Base-by-base conservation (phyloP, 2,113 vertebrate genomes). In the Pimephales promelas region DNA sequence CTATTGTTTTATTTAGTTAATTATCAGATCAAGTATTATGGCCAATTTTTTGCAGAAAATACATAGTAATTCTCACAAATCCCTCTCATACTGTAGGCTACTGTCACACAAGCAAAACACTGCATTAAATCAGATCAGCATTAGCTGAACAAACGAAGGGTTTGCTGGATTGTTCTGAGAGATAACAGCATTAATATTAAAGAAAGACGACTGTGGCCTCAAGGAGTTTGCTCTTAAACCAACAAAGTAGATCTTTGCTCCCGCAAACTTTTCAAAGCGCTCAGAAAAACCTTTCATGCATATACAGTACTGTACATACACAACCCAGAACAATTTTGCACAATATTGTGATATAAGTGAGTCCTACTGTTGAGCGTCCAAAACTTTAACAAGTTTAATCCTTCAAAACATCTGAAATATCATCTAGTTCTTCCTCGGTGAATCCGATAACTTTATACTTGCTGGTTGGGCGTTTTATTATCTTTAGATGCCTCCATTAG, bases 141-240 rank as follows among this genome's bases (percentile, higher is more conserved):
- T 24, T 45, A 79, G 5, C 8, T 2, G 40, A 79, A 49, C 18
- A 66, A 26, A 64, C 31, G 57, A 79, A 8, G 7, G 22, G 34
- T 61, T 43, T 61, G 59, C 36, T 79, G 59, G 59, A 49, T 66
- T 79, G 40, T 79, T 64, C 77, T 79, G 2, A 31, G 26, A 34
- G 24, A 66, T 66, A 79, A 47, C 43, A 13, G 24, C 40, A 64
- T 47, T 49, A 79, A 20, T 49, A 66, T 47, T 20, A 66, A 66
- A 79, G 14, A 20, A 11, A 26, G 14, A 18, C 3, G 1, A 31
- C 52, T 40, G 3, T 36, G 62, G 36, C 59, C 20, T n/a, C 6
- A 24, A 31, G 28, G 40, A 24, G 40, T 61, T 62, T 62, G 18
- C 10, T 54, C 64, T 75, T 57, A 76, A 28, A 75, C 49, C 20